phyloP scores from a whole-genome alignment of 2,797 vertebrate species.

The Tauraco hartlaubi region DNA sequence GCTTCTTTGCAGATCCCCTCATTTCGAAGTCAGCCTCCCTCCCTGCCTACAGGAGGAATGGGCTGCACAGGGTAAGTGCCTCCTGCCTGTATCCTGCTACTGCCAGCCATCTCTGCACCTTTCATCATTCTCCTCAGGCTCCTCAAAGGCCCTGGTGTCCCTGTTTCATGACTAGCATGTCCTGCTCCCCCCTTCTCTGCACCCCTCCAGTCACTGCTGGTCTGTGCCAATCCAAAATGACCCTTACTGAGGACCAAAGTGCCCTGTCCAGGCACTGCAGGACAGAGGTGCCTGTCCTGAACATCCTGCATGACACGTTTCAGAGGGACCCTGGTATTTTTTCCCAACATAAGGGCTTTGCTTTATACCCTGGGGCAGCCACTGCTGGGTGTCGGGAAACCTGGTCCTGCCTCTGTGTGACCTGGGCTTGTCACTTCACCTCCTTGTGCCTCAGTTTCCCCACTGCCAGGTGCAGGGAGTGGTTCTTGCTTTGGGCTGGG shows the following conservation, averaged over 20 bases:
- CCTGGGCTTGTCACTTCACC: background rate
- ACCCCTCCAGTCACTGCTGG: background rate
- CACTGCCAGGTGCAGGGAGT: background rate
- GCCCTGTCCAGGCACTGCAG: background rate
- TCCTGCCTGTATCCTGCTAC: background rate
- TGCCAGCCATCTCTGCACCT: background rate
- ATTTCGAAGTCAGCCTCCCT: slow-evolving; percentile 93
- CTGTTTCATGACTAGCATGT: background rate
- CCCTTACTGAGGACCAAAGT: fast-evolving
- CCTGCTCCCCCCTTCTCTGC: background rate
- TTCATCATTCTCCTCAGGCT: background rate
- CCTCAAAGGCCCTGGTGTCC: background rate
- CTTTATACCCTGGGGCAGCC: background rate
- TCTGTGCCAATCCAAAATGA: background rate
- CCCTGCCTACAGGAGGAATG: slow-evolving; percentile 92
- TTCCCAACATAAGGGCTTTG: background rate
- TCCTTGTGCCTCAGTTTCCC: background rate
- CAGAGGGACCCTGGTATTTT: background rate
- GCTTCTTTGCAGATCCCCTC: slow-evolving; percentile 86
- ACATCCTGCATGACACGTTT: fast-evolving
- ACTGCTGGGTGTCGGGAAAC: background rate
- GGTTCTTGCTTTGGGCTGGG: background rate
- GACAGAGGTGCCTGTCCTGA: background rate
- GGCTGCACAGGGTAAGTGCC: slow-evolving; percentile 89
- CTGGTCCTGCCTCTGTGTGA: background rate